Evolutionary conservation across 2,113 vertebrate species (phyloP).

Genomic region (Candoia aspera): DNA sequence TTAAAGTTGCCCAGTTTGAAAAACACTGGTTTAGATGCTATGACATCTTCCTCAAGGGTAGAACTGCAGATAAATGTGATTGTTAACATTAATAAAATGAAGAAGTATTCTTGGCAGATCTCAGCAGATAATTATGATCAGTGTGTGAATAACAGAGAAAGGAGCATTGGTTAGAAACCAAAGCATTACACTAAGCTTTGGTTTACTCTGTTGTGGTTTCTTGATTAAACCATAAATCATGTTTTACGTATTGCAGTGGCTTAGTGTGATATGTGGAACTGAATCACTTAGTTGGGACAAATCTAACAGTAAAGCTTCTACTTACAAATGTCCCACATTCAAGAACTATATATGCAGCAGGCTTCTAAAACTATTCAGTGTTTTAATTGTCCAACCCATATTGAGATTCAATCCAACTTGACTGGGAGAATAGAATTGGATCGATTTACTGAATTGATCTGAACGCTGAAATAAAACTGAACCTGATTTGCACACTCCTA

Average conservation of each 20-base stretch:
- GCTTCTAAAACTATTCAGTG: background rate
- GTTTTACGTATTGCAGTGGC: background rate
- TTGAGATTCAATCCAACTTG: background rate
- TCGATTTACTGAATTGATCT: background rate
- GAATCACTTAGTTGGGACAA: background rate
- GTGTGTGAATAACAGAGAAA: background rate
- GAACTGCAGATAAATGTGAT: background rate
- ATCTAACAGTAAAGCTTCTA: background rate
- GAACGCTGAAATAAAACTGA: background rate
- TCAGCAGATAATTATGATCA: background rate
- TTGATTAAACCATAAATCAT: background rate
- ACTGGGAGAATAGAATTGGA: background rate
- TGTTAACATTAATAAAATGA: background rate
- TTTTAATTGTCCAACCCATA: background rate
- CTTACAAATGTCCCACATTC: background rate
- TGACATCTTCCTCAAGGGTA: background rate
- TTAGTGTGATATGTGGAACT: background rate
- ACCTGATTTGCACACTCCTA: background rate
- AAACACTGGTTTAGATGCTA: background rate
- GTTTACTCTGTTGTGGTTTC: background rate
- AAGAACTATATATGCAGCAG: background rate
- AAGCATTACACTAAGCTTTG: background rate
- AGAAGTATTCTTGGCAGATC: background rate
- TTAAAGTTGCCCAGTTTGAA: background rate
- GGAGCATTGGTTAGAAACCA: background rate